Conservation (phyloP, 2,797 vertebrate genomes). For the Poliocrania exsul region DNA sequence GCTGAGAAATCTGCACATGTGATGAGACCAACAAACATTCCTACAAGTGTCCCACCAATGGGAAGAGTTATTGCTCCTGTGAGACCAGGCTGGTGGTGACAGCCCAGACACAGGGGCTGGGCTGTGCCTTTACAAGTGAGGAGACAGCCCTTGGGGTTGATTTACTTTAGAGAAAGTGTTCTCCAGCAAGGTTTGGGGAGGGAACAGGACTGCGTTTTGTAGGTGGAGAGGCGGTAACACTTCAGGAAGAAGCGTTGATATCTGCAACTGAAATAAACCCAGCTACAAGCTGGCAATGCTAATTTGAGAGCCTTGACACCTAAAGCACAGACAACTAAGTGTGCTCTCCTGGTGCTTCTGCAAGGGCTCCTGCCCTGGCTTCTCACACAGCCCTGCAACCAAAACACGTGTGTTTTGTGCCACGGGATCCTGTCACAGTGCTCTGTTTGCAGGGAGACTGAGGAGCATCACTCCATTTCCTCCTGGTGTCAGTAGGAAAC, state of each 20-base stretch:
- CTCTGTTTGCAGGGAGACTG: background rate
- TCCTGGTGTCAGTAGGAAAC: background rate
- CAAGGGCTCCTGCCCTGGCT: background rate
- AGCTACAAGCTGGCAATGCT: constrained; percentile 6
- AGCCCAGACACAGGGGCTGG: background rate
- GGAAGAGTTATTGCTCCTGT: background rate
- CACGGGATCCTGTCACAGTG: background rate
- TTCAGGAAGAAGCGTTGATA: constrained; percentile 10
- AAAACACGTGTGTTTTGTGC: background rate
- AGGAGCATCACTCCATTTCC: background rate
- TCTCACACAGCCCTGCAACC: background rate
- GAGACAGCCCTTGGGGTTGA: background rate
- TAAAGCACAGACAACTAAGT: background rate
- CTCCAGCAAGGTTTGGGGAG: background rate
- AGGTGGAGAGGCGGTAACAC: constrained; percentile 15
- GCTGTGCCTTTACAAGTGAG: background rate
- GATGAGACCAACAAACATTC: background rate
- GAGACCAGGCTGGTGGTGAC: background rate
- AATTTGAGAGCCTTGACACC: constrained; percentile 46
- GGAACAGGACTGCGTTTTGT: constrained; percentile 28
- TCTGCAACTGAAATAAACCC: constrained; percentile 49
- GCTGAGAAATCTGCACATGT: background rate
- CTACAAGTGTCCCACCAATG: background rate
- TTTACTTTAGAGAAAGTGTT: constrained; percentile 7
- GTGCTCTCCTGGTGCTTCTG: background rate